Evolutionary conservation across 2,888 invertebrate genomes (phyloP).

Genomic region (Crossocerus cetratus): DNA sequence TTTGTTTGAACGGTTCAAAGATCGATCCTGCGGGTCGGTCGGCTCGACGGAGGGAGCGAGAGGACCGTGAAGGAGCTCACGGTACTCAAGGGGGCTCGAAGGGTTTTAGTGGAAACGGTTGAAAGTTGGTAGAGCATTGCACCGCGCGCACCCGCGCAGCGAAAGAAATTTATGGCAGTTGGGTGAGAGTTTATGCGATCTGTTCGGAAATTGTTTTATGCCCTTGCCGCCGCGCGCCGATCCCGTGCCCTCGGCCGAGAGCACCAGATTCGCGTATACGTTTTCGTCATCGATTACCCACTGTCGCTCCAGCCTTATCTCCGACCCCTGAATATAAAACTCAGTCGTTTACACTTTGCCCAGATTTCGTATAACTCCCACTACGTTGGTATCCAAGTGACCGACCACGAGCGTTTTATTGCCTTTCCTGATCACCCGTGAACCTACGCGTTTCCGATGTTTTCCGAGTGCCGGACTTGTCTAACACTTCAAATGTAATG

Average conservation of each 20-base stretch:
- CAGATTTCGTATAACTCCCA: constrained; percentile 13
- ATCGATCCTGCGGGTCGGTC: constrained; percentile 50
- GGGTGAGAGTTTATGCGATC: constrained; percentile 65
- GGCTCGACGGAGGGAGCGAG: constrained; percentile 3
- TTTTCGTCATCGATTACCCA: constrained; percentile 40
- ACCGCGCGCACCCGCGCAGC: constrained; percentile 20
- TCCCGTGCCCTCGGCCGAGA: constrained; percentile 27
- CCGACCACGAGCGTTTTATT: neutral
- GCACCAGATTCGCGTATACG: constrained; percentile 28
- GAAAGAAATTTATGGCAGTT: constrained; percentile 66
- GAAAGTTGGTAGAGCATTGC: constrained; percentile 65
- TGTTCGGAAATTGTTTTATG: constrained; percentile 67
- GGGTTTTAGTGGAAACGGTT: constrained; percentile 68
- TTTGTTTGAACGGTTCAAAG: constrained; percentile 53
- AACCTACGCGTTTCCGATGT: no score
- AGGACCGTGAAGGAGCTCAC: constrained; percentile 45
- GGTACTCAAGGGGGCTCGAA: constrained; percentile 59
- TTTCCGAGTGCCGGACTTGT: no score
- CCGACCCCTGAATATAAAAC: constrained; percentile 7
- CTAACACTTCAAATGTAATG: no score
- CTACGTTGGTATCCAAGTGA: neutral
- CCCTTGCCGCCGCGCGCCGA: constrained; percentile 33
- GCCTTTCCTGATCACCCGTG: no score
- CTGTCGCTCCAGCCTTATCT: constrained; percentile 21
- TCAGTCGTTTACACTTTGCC: constrained; percentile 10